A percentile compares a stretch with the other conserved stretches of the same genome.
phyloP scores from a whole-genome alignment of 2,113 vertebrate species.

The Brachirus orientalis region DNA sequence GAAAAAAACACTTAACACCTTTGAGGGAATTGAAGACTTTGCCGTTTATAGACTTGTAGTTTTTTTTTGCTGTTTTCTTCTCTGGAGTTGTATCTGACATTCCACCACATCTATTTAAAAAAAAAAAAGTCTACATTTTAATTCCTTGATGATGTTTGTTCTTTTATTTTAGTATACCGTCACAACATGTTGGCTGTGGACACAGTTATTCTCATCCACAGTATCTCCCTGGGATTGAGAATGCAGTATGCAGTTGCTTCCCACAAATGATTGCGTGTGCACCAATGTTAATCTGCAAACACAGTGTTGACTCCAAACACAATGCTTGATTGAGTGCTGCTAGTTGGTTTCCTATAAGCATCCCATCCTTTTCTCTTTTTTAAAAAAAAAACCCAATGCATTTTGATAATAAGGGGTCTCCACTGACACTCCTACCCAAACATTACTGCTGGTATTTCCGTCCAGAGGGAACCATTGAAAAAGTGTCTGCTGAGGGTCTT shows the following conservation, averaged over 20 bases:
- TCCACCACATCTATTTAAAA: not conserved
- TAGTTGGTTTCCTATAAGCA: conserved; percentile 26
- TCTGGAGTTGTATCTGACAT: conserved; percentile 21
- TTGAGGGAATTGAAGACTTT: too few species aligned
- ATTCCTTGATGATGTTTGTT: conserved; percentile 1
- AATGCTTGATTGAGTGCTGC: not conserved
- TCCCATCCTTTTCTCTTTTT: conserved; percentile 4
- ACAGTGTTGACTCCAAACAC: not conserved
- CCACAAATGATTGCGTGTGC: not conserved
- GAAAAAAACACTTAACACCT: conserved; percentile 42
- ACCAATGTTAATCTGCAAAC: not conserved
- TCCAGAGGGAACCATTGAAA: conserved; percentile 23
- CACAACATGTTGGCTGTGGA: not conserved
- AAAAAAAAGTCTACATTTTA: not conserved
- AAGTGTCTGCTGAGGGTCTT: conserved; percentile 42
- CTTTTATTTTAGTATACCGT: conserved; percentile 1
- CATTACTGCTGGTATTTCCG: conserved; percentile 28
- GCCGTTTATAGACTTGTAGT: conserved; percentile 27
- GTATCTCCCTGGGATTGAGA: not conserved
- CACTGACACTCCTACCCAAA: conserved; percentile 1
- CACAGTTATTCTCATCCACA: not conserved
- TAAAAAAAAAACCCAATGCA: too few species aligned
- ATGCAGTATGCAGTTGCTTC: not conserved
- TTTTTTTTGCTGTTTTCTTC: conserved; percentile 18
- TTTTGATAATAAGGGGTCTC: conserved; percentile 44